A percentile compares a stretch with the other conserved stretches of the same genome.
Conservation (phyloP, 2,797 vertebrate genomes). For the Diglossa cyanea region DNA sequence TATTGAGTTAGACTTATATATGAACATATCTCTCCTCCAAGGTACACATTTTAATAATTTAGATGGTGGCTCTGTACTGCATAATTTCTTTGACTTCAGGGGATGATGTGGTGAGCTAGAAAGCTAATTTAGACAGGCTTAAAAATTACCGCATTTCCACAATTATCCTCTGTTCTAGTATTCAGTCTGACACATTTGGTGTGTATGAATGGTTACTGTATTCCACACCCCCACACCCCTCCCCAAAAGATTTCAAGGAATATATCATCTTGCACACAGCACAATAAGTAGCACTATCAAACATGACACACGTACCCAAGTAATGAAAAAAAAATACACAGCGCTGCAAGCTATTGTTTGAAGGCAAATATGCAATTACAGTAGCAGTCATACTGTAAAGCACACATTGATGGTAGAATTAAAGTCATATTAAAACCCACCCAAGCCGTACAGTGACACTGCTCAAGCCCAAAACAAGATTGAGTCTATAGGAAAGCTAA, state of each 20-base stretch:
- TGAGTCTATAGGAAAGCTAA: neutral
- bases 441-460: neutral
- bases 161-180: neutral
- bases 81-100: conserved; percentile 34
- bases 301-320: neutral
- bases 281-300: neutral
- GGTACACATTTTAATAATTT: conserved; percentile 47
- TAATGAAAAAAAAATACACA: neutral
- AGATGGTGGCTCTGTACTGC: conserved; percentile 1
- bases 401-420: neutral
- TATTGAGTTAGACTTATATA: neutral
- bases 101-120: neutral
- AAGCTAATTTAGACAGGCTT: neutral
- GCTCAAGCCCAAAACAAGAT: neutral
- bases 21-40: conserved; percentile 4
- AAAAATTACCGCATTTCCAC: neutral
- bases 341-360: neutral
- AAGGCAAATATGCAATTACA: neutral
- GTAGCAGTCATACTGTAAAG: neutral
- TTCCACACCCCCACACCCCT: rapidly evolving
- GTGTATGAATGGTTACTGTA: neutral
- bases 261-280: neutral
- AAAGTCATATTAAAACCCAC: neutral
- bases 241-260: neutral
- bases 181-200: neutral